A percentile compares a stretch with the other conserved stretches of the same genome.
These are phyloP conservation scores for Cyphomyrus plagiostoma DNA, from an alignment of 2,113 vertebrate genomes.

Conservation along the genomic window DNA sequence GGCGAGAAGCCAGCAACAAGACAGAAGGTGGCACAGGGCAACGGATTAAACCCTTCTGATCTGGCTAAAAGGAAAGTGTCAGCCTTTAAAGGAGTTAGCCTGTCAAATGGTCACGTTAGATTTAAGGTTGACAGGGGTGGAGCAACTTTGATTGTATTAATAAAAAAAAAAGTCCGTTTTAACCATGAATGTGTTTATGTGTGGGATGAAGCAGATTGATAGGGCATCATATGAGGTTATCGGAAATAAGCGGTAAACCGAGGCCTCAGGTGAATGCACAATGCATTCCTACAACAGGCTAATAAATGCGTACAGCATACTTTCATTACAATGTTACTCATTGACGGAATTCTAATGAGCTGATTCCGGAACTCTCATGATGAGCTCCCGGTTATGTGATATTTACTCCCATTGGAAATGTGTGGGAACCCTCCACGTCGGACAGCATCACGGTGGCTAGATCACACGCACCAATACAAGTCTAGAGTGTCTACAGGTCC, in stretches of 20 bases:
- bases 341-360: neutral
- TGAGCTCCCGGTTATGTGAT: neutral
- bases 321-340: neutral
- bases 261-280: neutral
- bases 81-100: neutral
- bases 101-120: neutral
- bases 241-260: neutral
- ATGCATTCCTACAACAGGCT: neutral
- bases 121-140: neutral
- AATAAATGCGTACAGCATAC: neutral
- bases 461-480: too few relatives aligned
- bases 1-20: neutral
- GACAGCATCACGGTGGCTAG: neutral
- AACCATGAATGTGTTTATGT: neutral
- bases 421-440: neutral
- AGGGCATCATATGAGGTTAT: neutral
- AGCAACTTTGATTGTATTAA: neutral
- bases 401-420: neutral
- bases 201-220: neutral
- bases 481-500: neutral
- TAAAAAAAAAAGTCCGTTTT: neutral
- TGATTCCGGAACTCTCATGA: neutral
- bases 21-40: neutral
- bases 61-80: neutral
- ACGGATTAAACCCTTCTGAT: neutral